A percentile compares a stretch with the other conserved stretches of the same genome.
phyloP scores from a whole-genome alignment of 2,113 vertebrate genomes.

The Stegostoma tigrinum region DNA sequence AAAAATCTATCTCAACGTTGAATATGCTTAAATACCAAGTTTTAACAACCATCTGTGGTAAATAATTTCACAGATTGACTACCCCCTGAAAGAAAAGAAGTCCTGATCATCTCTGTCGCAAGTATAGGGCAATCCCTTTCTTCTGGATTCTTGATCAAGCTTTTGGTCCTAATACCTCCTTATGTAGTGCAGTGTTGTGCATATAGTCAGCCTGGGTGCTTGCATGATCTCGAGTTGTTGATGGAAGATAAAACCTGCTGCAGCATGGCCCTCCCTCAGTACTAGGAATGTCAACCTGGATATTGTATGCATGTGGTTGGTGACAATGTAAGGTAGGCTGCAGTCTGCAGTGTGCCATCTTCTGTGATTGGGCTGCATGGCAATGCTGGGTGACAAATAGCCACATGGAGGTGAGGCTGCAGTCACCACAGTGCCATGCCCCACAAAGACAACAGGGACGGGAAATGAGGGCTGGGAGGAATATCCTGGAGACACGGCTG shows the following conservation, averaged over 20 bases:
- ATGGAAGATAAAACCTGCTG: neutral
- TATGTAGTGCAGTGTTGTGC: too few species aligned
- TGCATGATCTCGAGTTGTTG: neutral
- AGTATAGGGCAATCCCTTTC: too few species aligned
- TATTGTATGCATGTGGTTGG: neutral
- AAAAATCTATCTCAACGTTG: too few species aligned
- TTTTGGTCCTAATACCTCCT: too few species aligned
- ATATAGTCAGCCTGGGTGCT: too few species aligned
- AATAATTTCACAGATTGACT: too few species aligned
- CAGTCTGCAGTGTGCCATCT: neutral
- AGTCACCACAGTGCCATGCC: neutral
- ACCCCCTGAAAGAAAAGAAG: too few species aligned
- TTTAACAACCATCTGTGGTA: too few species aligned
- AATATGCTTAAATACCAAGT: too few species aligned
- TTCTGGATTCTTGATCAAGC: too few species aligned
- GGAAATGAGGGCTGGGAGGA: neutral
- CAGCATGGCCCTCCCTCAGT: neutral
- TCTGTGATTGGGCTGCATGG: neutral
- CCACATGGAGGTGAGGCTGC: neutral
- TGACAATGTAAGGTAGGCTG: too few species aligned
- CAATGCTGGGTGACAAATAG: neutral
- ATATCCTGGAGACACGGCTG: neutral
- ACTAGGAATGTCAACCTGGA: neutral
- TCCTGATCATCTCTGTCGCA: too few species aligned
- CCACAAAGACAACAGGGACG: neutral